Evolutionary conservation across 2,113 vertebrate genomes (phyloP), one percentile per base, ranked within the genome.

Genomic region (Notothenia coriiceps): DNA sequence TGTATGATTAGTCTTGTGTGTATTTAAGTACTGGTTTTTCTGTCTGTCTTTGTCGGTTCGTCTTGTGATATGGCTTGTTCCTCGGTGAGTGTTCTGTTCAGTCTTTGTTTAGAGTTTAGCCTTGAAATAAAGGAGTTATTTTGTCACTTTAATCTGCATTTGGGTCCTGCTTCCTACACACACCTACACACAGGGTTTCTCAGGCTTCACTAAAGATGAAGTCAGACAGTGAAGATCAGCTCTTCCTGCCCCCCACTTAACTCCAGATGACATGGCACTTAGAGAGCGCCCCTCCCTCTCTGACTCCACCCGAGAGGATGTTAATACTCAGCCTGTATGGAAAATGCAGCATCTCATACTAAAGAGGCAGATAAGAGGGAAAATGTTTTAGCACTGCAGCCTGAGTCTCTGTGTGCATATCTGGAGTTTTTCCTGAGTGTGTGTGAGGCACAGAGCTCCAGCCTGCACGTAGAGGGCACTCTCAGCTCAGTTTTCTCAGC

Each of bases 391-490:
- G 15, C 6, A 2, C 40, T 66, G 25, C 11, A 17, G 60, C 44
- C 4, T 12, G 15, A 59, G 70, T 67, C 63, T 71, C 69, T 50
- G 5, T 5, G 9, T 25, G 18, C 43, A 5, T 22, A 22, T 22
- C 1, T 22, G 22, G 22, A 22, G 22, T 22, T 22, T 22, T 22
- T 22, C 22, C 22, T 40, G 35, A 40, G 35, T 40, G 35, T 6
- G 35, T 6, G 35, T 40, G 35, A 67, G 51, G 22, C 75, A 84
- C 60, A 63, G 25, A 63, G 67, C 73, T 66, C 0, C 33, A 52
- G 33, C 15, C 59, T 79, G 82, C 88, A 91, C 68, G 67, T 91
- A 95, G 94, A 90, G 93, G 94, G 93, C 84, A 83, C 87, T 94
- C 74, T 94, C 82, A 74, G 83, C 93, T 76, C 43, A 68, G 60